Conservation (phyloP, 2,113 vertebrate species). For the Gyps fulvus region DNA sequence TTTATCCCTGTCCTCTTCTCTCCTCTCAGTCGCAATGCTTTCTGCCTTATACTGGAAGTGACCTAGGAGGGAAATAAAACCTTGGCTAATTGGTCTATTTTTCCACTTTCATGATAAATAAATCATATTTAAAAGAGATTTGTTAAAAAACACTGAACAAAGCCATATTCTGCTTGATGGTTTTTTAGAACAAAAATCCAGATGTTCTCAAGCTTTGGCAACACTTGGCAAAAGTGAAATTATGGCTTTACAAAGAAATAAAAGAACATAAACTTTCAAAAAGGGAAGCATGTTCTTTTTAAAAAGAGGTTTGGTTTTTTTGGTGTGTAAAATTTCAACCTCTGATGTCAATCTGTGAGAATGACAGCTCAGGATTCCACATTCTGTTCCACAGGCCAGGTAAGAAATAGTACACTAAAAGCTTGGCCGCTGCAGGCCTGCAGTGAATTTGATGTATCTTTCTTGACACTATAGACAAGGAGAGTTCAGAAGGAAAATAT, state of each 20-base stretch:
- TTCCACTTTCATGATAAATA: not conserved
- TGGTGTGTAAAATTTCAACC: not conserved
- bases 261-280: not conserved
- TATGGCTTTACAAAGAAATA: not conserved
- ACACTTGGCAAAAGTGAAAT: not conserved
- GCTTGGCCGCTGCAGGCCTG: not conserved
- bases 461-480: not conserved
- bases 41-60: not conserved
- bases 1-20: not conserved
- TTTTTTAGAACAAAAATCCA: not conserved
- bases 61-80: not conserved
- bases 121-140: not conserved
- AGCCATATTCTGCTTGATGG: not conserved
- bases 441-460: not conserved
- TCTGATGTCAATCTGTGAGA: not conserved
- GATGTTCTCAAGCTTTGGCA: not conserved
- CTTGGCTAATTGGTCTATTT: not conserved
- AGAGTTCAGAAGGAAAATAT: not conserved
- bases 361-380: not conserved
- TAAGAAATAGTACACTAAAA: not conserved
- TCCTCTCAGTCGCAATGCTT: not conserved
- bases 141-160: not conserved
- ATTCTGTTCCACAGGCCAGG: not conserved
- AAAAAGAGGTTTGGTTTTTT: not conserved
- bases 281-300: fast-evolving